Evolutionary conservation across 2,888 invertebrate species (phyloP).

Genomic region (Lochmaea crataegi): DNA sequence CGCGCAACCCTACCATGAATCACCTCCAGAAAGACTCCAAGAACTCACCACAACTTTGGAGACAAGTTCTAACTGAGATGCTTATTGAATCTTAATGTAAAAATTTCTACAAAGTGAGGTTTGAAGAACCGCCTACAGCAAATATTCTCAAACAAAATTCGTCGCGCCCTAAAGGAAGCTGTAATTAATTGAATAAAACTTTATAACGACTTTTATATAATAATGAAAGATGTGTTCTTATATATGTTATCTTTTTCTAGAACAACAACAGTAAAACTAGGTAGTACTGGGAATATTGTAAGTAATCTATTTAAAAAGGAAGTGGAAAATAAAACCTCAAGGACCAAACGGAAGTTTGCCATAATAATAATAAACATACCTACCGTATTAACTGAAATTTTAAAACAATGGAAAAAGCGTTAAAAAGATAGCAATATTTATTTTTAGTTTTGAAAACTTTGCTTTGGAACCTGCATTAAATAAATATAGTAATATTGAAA

Average conservation of each 20-base stretch:
- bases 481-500: no score
- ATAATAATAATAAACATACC: conserved; percentile 36
- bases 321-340: conserved; percentile 45
- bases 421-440: background rate
- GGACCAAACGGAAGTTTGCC: conserved; percentile 43
- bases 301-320: conserved; percentile 37
- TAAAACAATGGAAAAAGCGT: conserved; percentile 1
- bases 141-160: background rate
- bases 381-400: background rate
- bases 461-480: no score
- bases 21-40: no score
- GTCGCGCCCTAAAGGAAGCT: background rate
- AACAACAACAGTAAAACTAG: conserved; percentile 23
- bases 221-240: background rate
- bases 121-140: no score
- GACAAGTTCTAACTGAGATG: no score
- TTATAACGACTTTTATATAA: background rate
- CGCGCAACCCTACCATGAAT: no score
- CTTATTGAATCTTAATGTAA: no score
- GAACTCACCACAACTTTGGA: no score
- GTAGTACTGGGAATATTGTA: conserved; percentile 36
- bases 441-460: background rate
- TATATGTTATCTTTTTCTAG: background rate
- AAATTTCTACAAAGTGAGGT: no score
- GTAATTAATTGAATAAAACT: no score